Conservation (phyloP, 2,888 invertebrate species). For the Dryococelus australis region DNA sequence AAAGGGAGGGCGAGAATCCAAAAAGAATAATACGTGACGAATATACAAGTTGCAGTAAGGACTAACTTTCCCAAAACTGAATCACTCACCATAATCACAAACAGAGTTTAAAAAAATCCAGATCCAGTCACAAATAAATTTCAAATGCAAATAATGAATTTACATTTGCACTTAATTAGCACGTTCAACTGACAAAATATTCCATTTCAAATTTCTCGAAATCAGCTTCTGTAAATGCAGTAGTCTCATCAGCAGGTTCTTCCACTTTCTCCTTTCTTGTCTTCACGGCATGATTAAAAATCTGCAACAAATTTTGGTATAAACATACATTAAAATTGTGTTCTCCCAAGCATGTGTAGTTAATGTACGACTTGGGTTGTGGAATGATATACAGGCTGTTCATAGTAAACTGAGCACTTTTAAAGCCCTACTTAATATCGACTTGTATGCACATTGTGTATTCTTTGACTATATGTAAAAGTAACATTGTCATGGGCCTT, state of each 20-base stretch:
- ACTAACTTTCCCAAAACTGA: conserved; percentile 63
- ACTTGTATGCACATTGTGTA: too few relatives aligned
- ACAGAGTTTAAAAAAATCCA: conserved; percentile 20
- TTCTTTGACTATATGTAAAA: too few relatives aligned
- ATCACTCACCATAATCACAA: conserved; percentile 49
- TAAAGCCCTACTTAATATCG: too few relatives aligned
- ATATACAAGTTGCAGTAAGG: conserved; percentile 61
- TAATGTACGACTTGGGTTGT: too few relatives aligned
- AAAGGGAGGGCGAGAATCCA: conserved; percentile 76
- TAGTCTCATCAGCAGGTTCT: conserved; percentile 56
- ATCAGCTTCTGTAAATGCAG: conserved; percentile 75
- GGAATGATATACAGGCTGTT: too few relatives aligned
- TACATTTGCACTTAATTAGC: background rate
- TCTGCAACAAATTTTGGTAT: conserved; percentile 56
- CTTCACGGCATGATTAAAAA: conserved; percentile 63
- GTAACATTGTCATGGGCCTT: too few relatives aligned
- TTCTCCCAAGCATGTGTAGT: too few relatives aligned
- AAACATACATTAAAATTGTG: too few relatives aligned
- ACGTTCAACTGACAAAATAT: conserved; percentile 60
- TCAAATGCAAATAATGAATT: background rate
- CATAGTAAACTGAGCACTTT: too few relatives aligned
- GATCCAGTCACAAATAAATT: too few relatives aligned
- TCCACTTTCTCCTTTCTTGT: conserved; percentile 17
- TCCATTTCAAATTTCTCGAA: conserved; percentile 72
- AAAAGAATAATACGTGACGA: conserved; percentile 67